Percentiles rank a stretch among this genome's conserved stretches.
Evolutionary conservation across 2,113 vertebrate genomes (phyloP).

Genomic region (Nesoenas mayeri): DNA sequence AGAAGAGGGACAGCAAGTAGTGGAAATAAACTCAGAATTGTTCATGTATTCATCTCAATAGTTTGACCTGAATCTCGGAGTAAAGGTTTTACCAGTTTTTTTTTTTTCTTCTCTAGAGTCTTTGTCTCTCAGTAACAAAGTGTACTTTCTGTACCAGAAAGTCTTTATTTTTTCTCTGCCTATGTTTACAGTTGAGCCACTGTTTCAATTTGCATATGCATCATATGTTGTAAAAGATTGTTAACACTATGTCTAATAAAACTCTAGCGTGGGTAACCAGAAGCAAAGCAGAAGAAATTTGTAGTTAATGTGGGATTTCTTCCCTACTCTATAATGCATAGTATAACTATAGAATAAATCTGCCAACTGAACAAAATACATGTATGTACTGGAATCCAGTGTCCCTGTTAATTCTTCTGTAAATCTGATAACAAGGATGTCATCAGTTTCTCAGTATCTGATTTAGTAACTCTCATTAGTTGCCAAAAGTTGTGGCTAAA

Average conservation of each 20-base stretch:
- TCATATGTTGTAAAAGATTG: neutral
- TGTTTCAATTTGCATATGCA: neutral
- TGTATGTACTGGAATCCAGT: neutral
- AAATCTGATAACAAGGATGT: neutral
- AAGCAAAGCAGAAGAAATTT: neutral
- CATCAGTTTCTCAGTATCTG: neutral
- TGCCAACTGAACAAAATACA: neutral
- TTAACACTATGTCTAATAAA: neutral
- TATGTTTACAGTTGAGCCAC: neutral
- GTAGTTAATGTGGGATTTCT: neutral
- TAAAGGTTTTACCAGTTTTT: neutral
- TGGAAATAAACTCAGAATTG: neutral
- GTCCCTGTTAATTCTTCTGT: neutral
- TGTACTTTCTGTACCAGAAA: neutral
- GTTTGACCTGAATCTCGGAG: neutral
- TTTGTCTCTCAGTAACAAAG: neutral
- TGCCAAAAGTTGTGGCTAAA: neutral
- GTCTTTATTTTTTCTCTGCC: neutral
- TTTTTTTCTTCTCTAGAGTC: neutral
- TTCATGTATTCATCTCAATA: neutral
- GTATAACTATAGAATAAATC: neutral
- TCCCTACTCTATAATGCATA: neutral
- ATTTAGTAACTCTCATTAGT: neutral
- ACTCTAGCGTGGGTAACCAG: neutral
- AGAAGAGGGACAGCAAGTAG: neutral